phyloP scores from a whole-genome alignment of 2,113 vertebrate species.

The Rhadina sibilatrix region DNA sequence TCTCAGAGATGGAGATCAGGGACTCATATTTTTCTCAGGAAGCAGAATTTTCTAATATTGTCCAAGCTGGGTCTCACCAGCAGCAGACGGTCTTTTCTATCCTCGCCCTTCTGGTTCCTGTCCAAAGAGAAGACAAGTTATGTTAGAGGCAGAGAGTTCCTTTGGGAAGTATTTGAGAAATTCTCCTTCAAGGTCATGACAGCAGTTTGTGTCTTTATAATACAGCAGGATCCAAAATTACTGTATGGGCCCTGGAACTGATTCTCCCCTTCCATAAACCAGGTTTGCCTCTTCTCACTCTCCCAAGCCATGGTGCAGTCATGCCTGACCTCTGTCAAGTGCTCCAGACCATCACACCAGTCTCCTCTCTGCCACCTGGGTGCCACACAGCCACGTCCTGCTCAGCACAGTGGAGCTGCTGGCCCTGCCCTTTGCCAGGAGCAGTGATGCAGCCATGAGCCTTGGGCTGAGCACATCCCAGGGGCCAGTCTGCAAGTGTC shows the following conservation, averaged over 20 bases:
- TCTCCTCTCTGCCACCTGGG: neutral
- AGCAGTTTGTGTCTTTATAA: neutral
- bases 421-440: neutral
- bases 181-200: neutral
- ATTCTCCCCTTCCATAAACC: neutral
- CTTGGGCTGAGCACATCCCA: neutral
- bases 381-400: neutral
- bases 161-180: neutral
- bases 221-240: neutral
- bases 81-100: neutral
- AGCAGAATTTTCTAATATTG: neutral
- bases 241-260: neutral
- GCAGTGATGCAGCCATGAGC: accelerated
- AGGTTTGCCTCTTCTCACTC: neutral
- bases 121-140: neutral
- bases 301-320: neutral
- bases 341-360: neutral
- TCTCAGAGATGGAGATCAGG: neutral
- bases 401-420: neutral
- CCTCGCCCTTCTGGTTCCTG: neutral
- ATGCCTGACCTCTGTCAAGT: neutral
- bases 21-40: neutral
- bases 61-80: neutral
- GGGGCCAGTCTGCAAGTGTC: neutral
- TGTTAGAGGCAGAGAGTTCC: neutral